A percentile compares a stretch with the other conserved stretches of the same genome.
Conservation (phyloP, 1,140 invertebrate species). For the Anastatus disparis region DNA sequence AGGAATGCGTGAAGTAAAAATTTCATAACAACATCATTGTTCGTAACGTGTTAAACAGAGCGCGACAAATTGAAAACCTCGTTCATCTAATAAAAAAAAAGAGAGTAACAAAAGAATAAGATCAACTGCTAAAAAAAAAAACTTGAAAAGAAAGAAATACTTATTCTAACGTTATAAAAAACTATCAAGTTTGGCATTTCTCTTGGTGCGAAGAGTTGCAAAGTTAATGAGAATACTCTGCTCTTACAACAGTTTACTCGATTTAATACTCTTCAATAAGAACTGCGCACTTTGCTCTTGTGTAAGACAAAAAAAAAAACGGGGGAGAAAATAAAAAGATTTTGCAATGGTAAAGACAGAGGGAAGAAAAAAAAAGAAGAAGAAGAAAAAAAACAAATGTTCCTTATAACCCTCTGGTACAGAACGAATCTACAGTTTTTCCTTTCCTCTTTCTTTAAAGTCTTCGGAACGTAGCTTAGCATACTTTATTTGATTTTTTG, state of each 20-base stretch:
- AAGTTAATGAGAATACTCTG: constrained; percentile 52
- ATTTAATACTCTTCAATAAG: background rate
- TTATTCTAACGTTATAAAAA: background rate
- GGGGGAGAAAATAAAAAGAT: constrained; percentile 11
- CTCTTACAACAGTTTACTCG: background rate
- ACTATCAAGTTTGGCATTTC: background rate
- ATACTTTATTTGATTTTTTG: constrained; percentile 69
- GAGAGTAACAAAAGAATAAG: background rate
- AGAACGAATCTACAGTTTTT: constrained; percentile 28
- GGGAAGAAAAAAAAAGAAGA: constrained; percentile 16
- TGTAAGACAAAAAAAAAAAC: too few relatives aligned
- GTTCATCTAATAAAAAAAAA: background rate
- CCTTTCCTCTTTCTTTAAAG: constrained; percentile 53
- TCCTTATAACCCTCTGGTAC: constrained; percentile 44
- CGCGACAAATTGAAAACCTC: constrained; percentile 24
- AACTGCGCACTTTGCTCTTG: constrained; percentile 3
- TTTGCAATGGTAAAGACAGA: background rate
- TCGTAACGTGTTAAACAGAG: constrained; percentile 2
- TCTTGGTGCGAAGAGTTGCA: background rate
- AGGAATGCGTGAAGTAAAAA: constrained; percentile 2
- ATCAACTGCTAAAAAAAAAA: background rate
- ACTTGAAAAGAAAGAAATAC: background rate
- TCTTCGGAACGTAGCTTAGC: constrained; percentile 64
- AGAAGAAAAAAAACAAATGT: constrained; percentile 49
- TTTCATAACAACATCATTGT: constrained; percentile 12